phyloP scores from a whole-genome alignment of 2,888 invertebrate genomes.

The Ochropacha duplaris region DNA sequence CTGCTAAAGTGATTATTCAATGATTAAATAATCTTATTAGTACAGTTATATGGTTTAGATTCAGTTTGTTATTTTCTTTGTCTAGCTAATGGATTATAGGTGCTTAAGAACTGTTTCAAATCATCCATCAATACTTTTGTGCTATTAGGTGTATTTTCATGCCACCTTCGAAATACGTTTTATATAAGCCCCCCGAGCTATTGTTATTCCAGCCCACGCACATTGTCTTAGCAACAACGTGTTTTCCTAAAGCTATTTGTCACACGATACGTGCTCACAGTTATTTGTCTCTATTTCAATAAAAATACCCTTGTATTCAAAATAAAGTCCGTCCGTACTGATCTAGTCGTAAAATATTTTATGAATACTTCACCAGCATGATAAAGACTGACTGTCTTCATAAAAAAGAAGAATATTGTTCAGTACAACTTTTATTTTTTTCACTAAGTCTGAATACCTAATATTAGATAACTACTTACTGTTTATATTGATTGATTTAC shows the following conservation, averaged over 20 bases:
- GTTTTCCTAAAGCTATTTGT: slow-evolving; percentile 17
- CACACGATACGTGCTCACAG: slow-evolving; percentile 22
- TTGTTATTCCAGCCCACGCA: slow-evolving; percentile 11
- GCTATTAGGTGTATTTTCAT: too few relatives aligned
- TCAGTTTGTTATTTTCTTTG: too few relatives aligned
- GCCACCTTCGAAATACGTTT: not conserved
- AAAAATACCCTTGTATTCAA: not conserved
- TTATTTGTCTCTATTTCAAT: slow-evolving; percentile 1
- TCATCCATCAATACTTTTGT: too few relatives aligned
- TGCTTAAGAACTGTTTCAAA: too few relatives aligned
- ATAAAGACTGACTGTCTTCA: not conserved
- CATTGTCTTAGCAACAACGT: slow-evolving; percentile 2
- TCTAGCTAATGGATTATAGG: too few relatives aligned
- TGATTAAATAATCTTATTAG: not conserved
- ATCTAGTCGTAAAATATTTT: slow-evolving; percentile 1
- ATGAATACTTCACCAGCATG: not conserved
- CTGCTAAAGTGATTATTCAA: not conserved
- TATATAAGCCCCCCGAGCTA: not conserved
- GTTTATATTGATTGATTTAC: too few relatives aligned
- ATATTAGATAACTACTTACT: too few relatives aligned
- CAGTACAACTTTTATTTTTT: not conserved
- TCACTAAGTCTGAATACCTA: not conserved
- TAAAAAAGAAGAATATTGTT: not conserved
- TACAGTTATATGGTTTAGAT: too few relatives aligned
- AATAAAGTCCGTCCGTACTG: not conserved